These are phyloP conservation scores for Teleiodes luculella DNA, from an alignment of 2,888 invertebrate species.

Conservation along the genomic window DNA sequence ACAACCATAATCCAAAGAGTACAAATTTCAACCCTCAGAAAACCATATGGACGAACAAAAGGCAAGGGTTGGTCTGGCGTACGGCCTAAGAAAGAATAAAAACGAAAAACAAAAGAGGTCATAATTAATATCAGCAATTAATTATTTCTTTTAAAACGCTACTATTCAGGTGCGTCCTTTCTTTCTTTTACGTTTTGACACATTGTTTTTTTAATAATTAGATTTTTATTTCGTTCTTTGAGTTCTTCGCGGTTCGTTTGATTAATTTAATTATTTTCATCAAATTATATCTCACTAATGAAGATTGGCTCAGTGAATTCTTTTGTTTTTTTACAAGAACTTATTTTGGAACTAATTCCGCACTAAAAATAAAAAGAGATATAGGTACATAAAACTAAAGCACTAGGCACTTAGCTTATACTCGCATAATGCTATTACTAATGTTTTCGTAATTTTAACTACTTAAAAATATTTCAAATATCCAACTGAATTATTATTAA, in stretches of 20 bases:
- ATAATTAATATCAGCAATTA: conserved; percentile 74
- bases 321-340: too few relatives aligned
- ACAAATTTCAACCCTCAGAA: conserved; percentile 31
- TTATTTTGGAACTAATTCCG: too few relatives aligned
- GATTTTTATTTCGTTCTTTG: conserved; percentile 24
- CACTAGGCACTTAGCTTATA: too few relatives aligned
- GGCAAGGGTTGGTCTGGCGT: conserved; percentile 23
- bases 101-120: conserved; percentile 50
- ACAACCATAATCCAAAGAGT: conserved; percentile 10
- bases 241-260: conserved; percentile 25
- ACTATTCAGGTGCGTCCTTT: conserved; percentile 30
- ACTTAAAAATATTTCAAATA: too few relatives aligned
- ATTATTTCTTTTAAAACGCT: conserved; percentile 54
- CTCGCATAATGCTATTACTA: too few relatives aligned
- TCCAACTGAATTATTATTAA: not conserved
- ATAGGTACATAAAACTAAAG: too few relatives aligned
- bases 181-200: conserved; percentile 32
- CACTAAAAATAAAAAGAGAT: too few relatives aligned
- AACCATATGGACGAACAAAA: conserved; percentile 52
- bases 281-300: conserved; percentile 37
- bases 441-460: too few relatives aligned
- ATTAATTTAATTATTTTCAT: conserved; percentile 32
- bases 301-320: too few relatives aligned
- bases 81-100: conserved; percentile 36
- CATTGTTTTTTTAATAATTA: conserved; percentile 41